Base-by-base conservation (phyloP, 35 echinoderm and acorn worm species). In the Apostichopus japonicus region DNA sequence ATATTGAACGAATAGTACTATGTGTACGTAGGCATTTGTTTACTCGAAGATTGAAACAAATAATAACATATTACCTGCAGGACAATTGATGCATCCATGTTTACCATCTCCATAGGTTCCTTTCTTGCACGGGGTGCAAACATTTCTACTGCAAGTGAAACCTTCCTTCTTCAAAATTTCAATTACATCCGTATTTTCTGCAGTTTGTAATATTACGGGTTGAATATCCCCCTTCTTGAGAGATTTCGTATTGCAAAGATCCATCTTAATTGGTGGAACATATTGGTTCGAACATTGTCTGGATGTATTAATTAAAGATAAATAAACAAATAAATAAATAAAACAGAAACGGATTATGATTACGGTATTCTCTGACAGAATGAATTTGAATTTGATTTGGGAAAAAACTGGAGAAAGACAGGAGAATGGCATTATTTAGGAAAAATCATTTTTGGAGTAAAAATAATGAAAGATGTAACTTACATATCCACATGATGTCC, bases 141-240 rank as follows among this genome's bases (percentile, higher is more conserved):
- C 55, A 17, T 17, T 22, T 4, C 24, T 21, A 14, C n/a, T 59
- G 56, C 81, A 84, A 8, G 7, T 59, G 15, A 84, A 84, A 23
- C 81, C 81, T 54, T 84, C 81, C 55, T 15, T 84, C 23, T 24
- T 10, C 17, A 84, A 58, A 10, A 58, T 84, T 21, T 84, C 81
- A 14, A 23, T 75, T 75, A 75, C n/a, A 19, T 75, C 22, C 15
- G n/a, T 3, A 67, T 67, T 44, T 44, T 44, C 33, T 44, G 33
- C 2, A 44, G 33, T 44, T 44, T 44, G 33, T 44, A 44, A 44
- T 44, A 44, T 44, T 44, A 44, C 33, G 11, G 63, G 63, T 19
- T 15, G 63, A 67, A 67, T 11, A 67, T 67, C 19, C 9, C 11
- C 63, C 63, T 15, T 8, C 19, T 11, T 9, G 4, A 67, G 63